These are phyloP conservation scores for Steinernema feltiae DNA, from an alignment of 1,140 invertebrate species.

Conservation along the genomic window DNA sequence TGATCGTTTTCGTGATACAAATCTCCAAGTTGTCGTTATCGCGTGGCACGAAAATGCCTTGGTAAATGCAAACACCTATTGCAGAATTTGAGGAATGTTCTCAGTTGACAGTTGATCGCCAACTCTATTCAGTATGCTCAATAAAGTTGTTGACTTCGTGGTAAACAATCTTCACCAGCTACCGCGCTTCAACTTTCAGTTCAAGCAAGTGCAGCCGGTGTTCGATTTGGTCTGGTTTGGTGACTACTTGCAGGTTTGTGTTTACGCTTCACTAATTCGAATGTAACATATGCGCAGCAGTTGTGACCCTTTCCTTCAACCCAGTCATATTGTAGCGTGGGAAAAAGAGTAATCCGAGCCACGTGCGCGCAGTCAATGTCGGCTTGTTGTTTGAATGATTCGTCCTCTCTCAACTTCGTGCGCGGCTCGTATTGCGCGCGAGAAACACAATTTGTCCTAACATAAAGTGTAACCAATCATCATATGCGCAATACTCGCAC, in stretches of 20 bases:
- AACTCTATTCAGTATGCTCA: not conserved
- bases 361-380: not conserved
- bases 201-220: not conserved
- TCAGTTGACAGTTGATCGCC: not conserved
- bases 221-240: not conserved
- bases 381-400: not conserved
- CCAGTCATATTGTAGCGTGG: not conserved
- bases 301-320: not conserved
- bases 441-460: constrained; percentile 1
- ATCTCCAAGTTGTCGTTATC: not conserved
- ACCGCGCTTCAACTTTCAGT: not conserved
- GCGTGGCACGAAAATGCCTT: not conserved
- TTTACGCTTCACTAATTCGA: not conserved
- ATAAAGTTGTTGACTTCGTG: not conserved
- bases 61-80: not conserved
- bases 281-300: not conserved
- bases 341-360: not conserved
- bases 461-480: constrained; percentile 11
- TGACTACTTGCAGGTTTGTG: constrained; percentile 2
- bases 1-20: not conserved
- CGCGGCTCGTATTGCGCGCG: not conserved
- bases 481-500: not conserved
- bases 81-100: not conserved
- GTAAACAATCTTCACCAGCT: not conserved
- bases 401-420: not conserved